Evolutionary conservation across 2,797 vertebrate genomes (phyloP).

Genomic region (Varecia variegata): DNA sequence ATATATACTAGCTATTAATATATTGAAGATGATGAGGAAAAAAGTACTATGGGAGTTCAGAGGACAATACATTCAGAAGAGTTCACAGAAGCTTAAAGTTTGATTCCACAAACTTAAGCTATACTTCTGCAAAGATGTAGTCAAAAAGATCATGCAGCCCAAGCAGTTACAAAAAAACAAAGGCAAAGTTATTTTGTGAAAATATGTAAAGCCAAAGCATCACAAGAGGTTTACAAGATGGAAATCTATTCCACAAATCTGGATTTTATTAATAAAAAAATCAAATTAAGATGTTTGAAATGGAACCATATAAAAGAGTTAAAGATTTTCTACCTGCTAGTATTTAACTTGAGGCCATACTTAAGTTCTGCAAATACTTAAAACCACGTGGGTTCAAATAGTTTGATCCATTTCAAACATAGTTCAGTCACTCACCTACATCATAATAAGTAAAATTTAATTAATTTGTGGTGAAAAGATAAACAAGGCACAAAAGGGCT

Average conservation of each 20-base stretch:
- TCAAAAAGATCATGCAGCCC: neutral
- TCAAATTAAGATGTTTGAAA: slow-evolving; percentile 3
- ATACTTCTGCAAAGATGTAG: neutral
- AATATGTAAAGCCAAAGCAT: slow-evolving; percentile 4
- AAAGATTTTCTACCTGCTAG: neutral
- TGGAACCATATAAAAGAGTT: neutral
- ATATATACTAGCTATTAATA: neutral
- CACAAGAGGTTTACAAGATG: neutral
- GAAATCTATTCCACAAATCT: neutral
- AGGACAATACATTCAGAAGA: neutral
- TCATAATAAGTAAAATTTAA: slow-evolving; percentile 11
- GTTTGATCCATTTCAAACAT: neutral
- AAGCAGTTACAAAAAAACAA: neutral
- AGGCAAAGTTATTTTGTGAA: neutral
- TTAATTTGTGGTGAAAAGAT: neutral
- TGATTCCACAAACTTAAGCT: neutral
- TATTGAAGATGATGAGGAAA: neutral
- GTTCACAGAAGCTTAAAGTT: neutral
- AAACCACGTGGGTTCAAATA: neutral
- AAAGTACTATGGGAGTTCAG: neutral
- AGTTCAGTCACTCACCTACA: neutral
- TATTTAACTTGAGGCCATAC: slow-evolving; percentile 2
- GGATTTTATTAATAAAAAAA: slow-evolving; percentile 30
- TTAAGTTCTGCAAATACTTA: slow-evolving; percentile 10
- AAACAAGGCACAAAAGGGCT: neutral